phyloP scores from a whole-genome alignment of 2,888 invertebrate species.

The Archips crataeganus region DNA sequence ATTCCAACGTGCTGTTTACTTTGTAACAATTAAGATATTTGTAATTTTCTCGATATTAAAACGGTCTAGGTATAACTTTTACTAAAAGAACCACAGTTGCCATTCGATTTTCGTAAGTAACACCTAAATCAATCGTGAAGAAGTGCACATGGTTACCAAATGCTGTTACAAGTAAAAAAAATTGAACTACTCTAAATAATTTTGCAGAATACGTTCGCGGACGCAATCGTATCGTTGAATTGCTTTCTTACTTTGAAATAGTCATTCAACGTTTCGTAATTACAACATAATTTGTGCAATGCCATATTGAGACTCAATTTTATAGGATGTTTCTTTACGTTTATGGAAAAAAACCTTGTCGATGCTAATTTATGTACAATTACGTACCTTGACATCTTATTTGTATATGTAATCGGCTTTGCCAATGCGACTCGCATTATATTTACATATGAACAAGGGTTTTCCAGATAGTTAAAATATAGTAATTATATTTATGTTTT shows the following conservation, averaged over 20 bases:
- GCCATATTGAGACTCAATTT: constrained; percentile 30
- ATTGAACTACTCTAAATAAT: not conserved
- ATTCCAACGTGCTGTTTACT: no score
- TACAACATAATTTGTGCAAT: constrained; percentile 32
- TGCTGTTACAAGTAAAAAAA: no score
- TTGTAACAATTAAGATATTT: no score
- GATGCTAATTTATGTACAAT: constrained; percentile 29
- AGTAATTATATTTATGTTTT: not conserved
- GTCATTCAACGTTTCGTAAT: constrained; percentile 31
- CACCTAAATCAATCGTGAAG: no score
- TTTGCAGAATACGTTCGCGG: constrained; percentile 38
- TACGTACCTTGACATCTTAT: constrained; percentile 12
- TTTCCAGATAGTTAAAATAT: not conserved
- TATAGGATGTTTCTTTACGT: constrained; percentile 21
- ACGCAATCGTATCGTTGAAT: constrained; percentile 61
- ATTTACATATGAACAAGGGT: not conserved
- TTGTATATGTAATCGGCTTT: constrained; percentile 5
- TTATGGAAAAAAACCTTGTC: constrained; percentile 22
- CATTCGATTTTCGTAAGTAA: no score
- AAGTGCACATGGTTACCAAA: no score
- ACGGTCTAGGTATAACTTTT: no score
- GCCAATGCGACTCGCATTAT: no score
- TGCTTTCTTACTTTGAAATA: constrained; percentile 51
- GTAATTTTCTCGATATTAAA: no score
- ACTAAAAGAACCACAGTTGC: no score